These are phyloP conservation scores for Norana najaformis DNA, from an alignment of 2,888 invertebrate species.

Conservation along the genomic window DNA sequence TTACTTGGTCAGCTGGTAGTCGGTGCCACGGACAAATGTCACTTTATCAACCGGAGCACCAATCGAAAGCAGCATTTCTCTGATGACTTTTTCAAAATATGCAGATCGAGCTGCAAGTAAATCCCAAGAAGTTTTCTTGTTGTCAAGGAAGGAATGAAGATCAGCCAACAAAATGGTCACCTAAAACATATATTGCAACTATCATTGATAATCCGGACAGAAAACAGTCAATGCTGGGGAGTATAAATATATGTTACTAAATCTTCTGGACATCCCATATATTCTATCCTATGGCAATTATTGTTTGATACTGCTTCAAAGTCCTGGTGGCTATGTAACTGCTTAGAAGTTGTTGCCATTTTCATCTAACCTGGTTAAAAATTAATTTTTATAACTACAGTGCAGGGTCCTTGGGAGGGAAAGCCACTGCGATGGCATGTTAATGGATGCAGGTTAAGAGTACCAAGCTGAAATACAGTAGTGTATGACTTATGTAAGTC, in stretches of 20 bases:
- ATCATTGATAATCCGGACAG: neutral
- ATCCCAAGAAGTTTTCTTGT: slow-evolving; percentile 15
- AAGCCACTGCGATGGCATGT: no score
- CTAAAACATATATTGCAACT: neutral
- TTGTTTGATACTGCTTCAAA: no score
- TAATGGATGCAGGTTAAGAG: no score
- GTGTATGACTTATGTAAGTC: no score
- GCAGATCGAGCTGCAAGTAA: slow-evolving; percentile 1
- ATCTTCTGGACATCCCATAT: neutral
- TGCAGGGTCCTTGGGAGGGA: no score
- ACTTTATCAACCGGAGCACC: slow-evolving; percentile 18
- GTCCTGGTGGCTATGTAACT: no score
- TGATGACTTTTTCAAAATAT: slow-evolving; percentile 20
- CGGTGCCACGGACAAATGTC: slow-evolving; percentile 24
- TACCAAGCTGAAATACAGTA: no score
- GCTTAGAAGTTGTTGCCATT: no score
- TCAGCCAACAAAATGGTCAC: slow-evolving; percentile 25
- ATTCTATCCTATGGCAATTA: no score
- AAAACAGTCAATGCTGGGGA: neutral
- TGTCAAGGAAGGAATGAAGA: slow-evolving; percentile 29
- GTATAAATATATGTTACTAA: neutral
- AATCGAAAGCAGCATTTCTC: slow-evolving; percentile 5
- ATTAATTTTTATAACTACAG: no score
- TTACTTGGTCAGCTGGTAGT: slow-evolving; percentile 28
- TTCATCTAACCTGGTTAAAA: no score